Base-by-base conservation (phyloP, 1,140 invertebrate genomes). In the Drosophila obscura region DNA sequence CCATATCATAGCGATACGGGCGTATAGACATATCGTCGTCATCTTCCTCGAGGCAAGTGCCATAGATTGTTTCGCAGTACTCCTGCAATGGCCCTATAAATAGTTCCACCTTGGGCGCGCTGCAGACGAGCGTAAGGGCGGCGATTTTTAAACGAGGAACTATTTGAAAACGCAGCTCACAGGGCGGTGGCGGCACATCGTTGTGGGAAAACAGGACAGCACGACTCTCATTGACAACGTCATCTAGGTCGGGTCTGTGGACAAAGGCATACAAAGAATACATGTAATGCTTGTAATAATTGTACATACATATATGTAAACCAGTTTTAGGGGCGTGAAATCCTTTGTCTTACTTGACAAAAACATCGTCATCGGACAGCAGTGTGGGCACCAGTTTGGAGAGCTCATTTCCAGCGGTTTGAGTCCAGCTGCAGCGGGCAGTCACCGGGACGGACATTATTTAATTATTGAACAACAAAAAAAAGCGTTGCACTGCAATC, bases 301-400 rank as follows among this genome's bases (percentile, higher is more conserved):
- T 53, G 41, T 60, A 24, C 45, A 7, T 44, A 58, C 57, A 22
- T 41, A 31, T 6, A 24, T 16, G n/a, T 35, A 74, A 84, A 87
- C 77, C 65, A 55, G 64, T 76, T 80, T 79, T 58, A 13, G 24
- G 71, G 65, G 83, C 57, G 64, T 87, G 52, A 60, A 69, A 60
- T 82, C 66, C 83, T 82, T 88, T 87, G 83, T 87, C 58, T 82
- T 72, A 91, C 90, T 84, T 82, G 9, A 80, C 63, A 66, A 91
- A 91, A 13, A 90, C 63, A 56, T 91, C 85, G 35, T 88, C 82
- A 13, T 88, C 77, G 5, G 76, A 77, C 0, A 64, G 49, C 0
- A 77, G 73, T 19, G 80, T 72, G 11, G 72, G 60, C 43, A 89
- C 51, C 31, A 84, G 43, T 22, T 90, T 65, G n/a, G 55, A 48